phyloP scores from a whole-genome alignment of 2,113 vertebrate genomes.

The Anarrhichthys ocellatus region DNA sequence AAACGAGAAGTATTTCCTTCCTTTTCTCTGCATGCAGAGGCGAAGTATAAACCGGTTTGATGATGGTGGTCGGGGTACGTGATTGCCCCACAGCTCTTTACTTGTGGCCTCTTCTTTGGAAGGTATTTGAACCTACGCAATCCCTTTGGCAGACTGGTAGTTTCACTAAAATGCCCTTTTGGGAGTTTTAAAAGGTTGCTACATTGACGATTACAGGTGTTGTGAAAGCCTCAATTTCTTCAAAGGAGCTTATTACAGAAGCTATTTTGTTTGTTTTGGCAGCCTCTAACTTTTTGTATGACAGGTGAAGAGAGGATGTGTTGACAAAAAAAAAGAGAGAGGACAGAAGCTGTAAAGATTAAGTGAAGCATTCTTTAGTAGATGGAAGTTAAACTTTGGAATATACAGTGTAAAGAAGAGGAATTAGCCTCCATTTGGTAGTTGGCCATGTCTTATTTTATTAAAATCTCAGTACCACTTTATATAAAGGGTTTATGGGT shows the following conservation, averaged over 20 bases:
- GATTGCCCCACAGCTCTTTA: slow-evolving; percentile 22
- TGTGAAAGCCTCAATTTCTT: slow-evolving; percentile 30
- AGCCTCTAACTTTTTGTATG: neutral
- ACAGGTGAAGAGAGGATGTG: neutral
- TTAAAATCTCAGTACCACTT: neutral
- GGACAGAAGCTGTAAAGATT: neutral
- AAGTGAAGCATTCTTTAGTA: neutral
- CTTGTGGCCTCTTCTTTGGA: neutral
- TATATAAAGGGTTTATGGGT: neutral
- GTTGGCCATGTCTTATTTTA: neutral
- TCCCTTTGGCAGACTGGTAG: neutral
- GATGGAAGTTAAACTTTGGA: neutral
- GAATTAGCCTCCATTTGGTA: neutral
- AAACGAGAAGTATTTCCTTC: slow-evolving; percentile 36
- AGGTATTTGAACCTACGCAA: neutral
- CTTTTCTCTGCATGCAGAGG: slow-evolving; percentile 59
- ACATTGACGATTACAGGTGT: slow-evolving; percentile 25
- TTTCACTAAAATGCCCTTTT: neutral
- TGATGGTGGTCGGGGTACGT: slow-evolving; percentile 7
- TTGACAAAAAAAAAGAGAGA: neutral
- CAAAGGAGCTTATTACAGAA: neutral
- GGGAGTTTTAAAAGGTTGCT: slow-evolving; percentile 5
- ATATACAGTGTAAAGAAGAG: neutral
- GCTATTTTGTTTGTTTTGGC: neutral
- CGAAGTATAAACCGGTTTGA: slow-evolving; percentile 31